These are phyloP conservation scores for Eupeodes corollae DNA, from an alignment of 1,140 invertebrate genomes.

Conservation along the genomic window DNA sequence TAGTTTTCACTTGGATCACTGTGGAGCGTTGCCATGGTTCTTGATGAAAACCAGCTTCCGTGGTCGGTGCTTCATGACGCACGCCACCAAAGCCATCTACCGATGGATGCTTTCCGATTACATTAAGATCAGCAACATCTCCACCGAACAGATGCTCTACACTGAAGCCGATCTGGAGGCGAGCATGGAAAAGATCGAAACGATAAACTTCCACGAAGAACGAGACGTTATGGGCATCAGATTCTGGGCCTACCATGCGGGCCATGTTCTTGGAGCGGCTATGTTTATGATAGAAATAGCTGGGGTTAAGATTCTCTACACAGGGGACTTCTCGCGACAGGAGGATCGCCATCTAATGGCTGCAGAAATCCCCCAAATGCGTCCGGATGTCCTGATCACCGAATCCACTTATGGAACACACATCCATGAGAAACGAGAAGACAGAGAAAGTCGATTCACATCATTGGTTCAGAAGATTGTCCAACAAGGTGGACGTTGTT, in stretches of 20 bases:
- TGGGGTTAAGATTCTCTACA: constrained; percentile 92
- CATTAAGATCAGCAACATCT: constrained; percentile 98
- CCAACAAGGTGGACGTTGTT: constrained; percentile 84
- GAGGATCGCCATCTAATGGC: constrained; percentile 99
- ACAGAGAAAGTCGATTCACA: constrained; percentile 90
- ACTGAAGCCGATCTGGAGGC: constrained; percentile 93
- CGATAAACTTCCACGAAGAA: constrained; percentile 96
- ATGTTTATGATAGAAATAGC: constrained; percentile 99
- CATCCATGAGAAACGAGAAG: constrained; percentile 96
- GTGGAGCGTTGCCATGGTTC: constrained; percentile 96
- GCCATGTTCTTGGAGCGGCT: constrained; percentile 95
- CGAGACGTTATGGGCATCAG: constrained; percentile 93
- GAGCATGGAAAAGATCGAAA: constrained; percentile 98
- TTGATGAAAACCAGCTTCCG: constrained; percentile 95
- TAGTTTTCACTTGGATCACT: constrained; percentile 97
- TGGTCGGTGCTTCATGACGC: constrained; percentile 98
- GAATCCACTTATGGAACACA: constrained; percentile 99
- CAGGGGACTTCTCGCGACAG: constrained; percentile 96
- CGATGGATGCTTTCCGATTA: constrained; percentile 97
- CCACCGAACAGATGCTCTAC: constrained; percentile 95
- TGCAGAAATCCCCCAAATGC: constrained; percentile 92
- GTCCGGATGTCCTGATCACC: constrained; percentile 94
- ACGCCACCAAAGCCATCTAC: constrained; percentile 99
- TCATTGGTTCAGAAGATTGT: constrained; percentile 93
- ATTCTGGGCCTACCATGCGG: constrained; percentile 98